Conservation (phyloP, 2,113 vertebrate genomes). For the Uropsilus gracilis region DNA sequence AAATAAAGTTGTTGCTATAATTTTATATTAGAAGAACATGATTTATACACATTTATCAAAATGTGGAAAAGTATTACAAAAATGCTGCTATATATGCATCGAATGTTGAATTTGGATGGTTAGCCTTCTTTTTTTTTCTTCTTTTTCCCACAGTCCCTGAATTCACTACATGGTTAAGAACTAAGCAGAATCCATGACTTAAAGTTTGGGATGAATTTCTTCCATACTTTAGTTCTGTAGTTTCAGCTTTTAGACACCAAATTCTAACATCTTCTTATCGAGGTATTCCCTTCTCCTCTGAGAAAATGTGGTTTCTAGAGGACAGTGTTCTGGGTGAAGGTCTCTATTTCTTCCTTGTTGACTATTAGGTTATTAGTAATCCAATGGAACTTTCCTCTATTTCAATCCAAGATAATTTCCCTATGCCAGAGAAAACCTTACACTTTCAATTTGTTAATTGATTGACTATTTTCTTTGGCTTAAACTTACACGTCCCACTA, state of each 20-base stretch:
- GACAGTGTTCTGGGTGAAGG: not conserved
- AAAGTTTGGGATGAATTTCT: not conserved
- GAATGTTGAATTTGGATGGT: not conserved
- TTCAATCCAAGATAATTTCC: conserved; percentile 1
- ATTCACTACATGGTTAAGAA: not conserved
- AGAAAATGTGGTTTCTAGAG: conserved; percentile 19
- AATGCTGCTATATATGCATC: not conserved
- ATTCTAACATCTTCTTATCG: not conserved
- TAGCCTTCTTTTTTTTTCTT: not conserved
- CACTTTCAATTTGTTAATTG: not conserved
- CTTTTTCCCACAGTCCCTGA: conserved; percentile 9
- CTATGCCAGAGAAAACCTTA: not conserved
- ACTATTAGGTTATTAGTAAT: not conserved
- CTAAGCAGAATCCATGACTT: not conserved
- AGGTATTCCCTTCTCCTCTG: not conserved
- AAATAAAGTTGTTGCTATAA: not conserved
- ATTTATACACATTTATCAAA: not conserved
- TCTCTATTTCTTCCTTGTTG: conserved; percentile 8
- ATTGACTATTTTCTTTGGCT: not conserved
- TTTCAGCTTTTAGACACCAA: not conserved
- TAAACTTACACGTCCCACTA: not conserved
- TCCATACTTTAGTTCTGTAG: not conserved
- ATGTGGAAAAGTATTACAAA: conserved; percentile 3
- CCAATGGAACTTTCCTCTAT: not conserved
- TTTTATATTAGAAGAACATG: not conserved